phyloP scores from a whole-genome alignment of 2,888 invertebrate species.

The Philhelius pedissequus region DNA sequence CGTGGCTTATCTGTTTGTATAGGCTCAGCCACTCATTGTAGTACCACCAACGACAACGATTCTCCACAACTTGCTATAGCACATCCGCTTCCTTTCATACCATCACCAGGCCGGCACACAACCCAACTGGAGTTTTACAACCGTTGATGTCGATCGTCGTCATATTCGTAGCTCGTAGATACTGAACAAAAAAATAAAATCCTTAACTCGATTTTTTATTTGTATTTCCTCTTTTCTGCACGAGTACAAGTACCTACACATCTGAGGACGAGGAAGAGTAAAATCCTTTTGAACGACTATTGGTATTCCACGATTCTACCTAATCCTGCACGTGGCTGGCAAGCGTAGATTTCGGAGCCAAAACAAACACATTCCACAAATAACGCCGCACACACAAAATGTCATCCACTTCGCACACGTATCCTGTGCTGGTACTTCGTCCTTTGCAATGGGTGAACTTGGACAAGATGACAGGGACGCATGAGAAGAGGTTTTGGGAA shows the following conservation, averaged over 20 bases:
- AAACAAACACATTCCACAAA: conserved; percentile 69
- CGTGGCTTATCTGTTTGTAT: conserved; percentile 68
- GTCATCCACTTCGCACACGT: conserved; percentile 55
- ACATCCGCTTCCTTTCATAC: conserved; percentile 38
- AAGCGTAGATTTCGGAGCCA: conserved; percentile 67
- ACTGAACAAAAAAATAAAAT: conserved; percentile 14
- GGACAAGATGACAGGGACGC: not conserved
- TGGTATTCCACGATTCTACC: conserved; percentile 58
- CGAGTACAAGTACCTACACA: conserved; percentile 2
- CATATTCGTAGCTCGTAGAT: conserved; percentile 26
- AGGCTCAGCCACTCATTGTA: conserved; percentile 62
- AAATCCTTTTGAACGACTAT: conserved; percentile 30
- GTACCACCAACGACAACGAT: conserved; percentile 10
- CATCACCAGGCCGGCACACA: too few species aligned
- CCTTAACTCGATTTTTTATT: conserved; percentile 50
- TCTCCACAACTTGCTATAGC: conserved; percentile 25
- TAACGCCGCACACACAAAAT: conserved; percentile 59
- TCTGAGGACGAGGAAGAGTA: not conserved
- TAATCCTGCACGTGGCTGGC: conserved; percentile 68
- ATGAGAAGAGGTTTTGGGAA: not conserved
- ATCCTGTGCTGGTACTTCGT: conserved; percentile 7
- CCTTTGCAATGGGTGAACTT: not conserved
- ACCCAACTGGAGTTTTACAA: not conserved
- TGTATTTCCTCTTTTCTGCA: conserved; percentile 16
- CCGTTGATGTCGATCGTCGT: conserved; percentile 54